Percentiles rank a stretch among this genome's conserved stretches.
Conservation (phyloP, 2,888 invertebrate genomes). For the Agrotis puta region DNA sequence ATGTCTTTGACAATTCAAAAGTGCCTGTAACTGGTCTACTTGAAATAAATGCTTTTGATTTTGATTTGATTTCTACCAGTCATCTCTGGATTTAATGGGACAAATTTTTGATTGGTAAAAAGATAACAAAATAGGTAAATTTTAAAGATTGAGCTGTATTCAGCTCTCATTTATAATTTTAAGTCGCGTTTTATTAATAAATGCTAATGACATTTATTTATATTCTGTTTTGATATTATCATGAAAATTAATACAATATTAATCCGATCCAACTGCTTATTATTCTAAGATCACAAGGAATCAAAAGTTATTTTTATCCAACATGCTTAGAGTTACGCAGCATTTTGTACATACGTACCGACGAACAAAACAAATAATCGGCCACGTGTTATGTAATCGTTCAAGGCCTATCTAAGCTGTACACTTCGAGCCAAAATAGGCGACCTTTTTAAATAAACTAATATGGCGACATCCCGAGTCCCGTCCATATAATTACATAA, state of each 20-base stretch:
- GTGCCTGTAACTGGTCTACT: too few species aligned
- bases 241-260: background rate
- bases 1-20: too few species aligned
- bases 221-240: background rate
- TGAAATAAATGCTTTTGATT: too few species aligned
- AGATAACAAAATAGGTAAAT: too few species aligned
- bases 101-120: too few species aligned
- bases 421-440: conserved; percentile 2
- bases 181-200: background rate
- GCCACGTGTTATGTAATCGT: conserved; percentile 28
- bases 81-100: too few species aligned
- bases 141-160: too few species aligned
- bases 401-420: conserved; percentile 15
- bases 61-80: too few species aligned
- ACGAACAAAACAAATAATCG: conserved; percentile 26
- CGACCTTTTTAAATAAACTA: conserved; percentile 8
- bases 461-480: background rate
- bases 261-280: conserved; percentile 2
- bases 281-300: background rate
- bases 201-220: background rate
- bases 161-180: background rate
- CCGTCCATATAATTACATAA: background rate
- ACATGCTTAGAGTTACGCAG: conserved; percentile 14
- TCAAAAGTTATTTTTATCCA: conserved; percentile 14
- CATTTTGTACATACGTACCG: conserved; percentile 15